phyloP scores from a whole-genome alignment of 2,888 invertebrate genomes.

The Chymomyza fuscimana region DNA sequence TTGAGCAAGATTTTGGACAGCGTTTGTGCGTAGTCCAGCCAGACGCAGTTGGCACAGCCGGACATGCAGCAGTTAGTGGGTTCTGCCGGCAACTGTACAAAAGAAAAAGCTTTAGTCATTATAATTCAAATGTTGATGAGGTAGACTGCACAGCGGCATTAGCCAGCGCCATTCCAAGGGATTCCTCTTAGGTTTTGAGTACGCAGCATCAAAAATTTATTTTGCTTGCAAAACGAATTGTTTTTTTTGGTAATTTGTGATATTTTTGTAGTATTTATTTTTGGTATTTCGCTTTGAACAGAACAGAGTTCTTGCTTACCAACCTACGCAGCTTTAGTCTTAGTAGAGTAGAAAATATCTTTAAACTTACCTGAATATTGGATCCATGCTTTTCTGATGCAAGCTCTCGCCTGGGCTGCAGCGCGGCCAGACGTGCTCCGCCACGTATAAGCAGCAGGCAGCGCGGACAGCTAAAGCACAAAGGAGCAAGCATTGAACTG shows the following conservation, averaged over 20 bases:
- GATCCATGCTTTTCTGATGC: constrained; percentile 37
- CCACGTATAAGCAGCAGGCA: constrained; percentile 47
- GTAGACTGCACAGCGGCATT: too few relatives aligned
- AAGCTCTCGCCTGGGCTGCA: constrained; percentile 39
- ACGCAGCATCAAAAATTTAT: too few relatives aligned
- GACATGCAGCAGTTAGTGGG: constrained; percentile 95
- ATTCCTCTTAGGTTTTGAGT: too few relatives aligned
- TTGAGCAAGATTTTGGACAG: constrained; percentile 84
- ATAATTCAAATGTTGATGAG: neutral
- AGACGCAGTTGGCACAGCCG: constrained; percentile 96
- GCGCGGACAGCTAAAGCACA: constrained; percentile 52
- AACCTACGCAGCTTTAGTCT: neutral
- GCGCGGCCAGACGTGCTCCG: constrained; percentile 31
- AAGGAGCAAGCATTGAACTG: constrained; percentile 61
- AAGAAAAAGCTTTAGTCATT: neutral
- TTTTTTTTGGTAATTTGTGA: too few relatives aligned
- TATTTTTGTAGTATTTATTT: too few relatives aligned
- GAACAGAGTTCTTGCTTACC: too few relatives aligned
- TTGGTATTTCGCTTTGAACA: too few relatives aligned
- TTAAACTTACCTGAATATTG: constrained; percentile 59
- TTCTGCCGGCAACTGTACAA: constrained; percentile 76
- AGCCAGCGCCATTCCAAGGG: too few relatives aligned
- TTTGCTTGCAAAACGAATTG: too few relatives aligned
- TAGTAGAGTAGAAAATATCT: neutral
- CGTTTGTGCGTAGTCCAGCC: constrained; percentile 93